phyloP scores from a whole-genome alignment of 1,140 invertebrate genomes.

The Drosophila bipectinata region DNA sequence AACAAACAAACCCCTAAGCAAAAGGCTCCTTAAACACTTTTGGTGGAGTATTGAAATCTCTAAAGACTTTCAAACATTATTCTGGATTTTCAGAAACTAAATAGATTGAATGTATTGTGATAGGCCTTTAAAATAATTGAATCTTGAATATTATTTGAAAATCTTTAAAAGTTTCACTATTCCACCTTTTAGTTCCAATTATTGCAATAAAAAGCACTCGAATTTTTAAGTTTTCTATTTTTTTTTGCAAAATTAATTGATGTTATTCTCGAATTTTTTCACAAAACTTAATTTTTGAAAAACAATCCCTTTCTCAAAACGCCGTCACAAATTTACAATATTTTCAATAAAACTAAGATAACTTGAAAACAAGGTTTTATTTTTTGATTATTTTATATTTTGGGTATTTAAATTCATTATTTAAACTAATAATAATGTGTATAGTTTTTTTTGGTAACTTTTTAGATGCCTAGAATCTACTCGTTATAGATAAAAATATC shows the following conservation, averaged over 20 bases:
- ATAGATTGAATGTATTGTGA: conserved; percentile 23
- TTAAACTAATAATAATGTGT: conserved; percentile 8
- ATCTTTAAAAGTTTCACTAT: conserved; percentile 3
- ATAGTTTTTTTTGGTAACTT: conserved; percentile 7
- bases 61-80: conserved; percentile 14
- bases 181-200: conserved; percentile 1
- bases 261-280: conserved; percentile 33
- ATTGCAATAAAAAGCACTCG: conserved; percentile 34
- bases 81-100: background rate
- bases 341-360: conserved; percentile 16
- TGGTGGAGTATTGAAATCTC: background rate
- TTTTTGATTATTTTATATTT: background rate
- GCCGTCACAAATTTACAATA: conserved; percentile 14
- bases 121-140: conserved; percentile 7
- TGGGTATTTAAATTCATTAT: conserved; percentile 1
- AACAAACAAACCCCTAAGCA: conserved; percentile 29
- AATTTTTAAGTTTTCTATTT: conserved; percentile 47
- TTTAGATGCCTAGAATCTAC: conserved; percentile 1
- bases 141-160: conserved; percentile 8
- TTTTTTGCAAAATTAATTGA: conserved; percentile 7
- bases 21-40: conserved; percentile 24
- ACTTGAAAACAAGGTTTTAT: background rate
- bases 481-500: conserved; percentile 9
- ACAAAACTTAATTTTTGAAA: conserved; percentile 4
- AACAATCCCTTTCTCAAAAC: background rate